phyloP scores from a whole-genome alignment of 2,888 invertebrate genomes.

The Metacarcinus magister region DNA sequence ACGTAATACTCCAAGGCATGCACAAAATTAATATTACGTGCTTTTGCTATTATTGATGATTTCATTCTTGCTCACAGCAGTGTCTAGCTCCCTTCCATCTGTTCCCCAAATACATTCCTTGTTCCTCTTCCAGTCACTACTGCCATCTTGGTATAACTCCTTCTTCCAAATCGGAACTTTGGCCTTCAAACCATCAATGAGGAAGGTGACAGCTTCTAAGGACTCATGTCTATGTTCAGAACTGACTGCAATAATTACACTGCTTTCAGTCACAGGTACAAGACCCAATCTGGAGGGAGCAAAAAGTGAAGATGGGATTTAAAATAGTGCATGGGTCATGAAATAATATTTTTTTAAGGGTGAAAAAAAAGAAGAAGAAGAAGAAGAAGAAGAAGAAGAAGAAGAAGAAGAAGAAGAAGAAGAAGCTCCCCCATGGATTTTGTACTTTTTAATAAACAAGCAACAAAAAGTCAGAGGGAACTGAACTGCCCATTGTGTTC shows the following conservation, averaged over 20 bases:
- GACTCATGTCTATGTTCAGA: constrained; percentile 94
- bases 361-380: not conserved
- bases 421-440: not conserved
- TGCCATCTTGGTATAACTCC: constrained; percentile 90
- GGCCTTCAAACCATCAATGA: constrained; percentile 93
- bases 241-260: constrained; percentile 95
- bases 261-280: constrained; percentile 94
- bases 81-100: not conserved
- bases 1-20: not conserved
- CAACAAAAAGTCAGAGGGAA: not conserved
- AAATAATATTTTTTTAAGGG: not conserved
- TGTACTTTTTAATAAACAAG: not conserved
- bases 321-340: not conserved
- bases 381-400: no score
- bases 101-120: constrained; percentile 80
- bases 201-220: constrained; percentile 91
- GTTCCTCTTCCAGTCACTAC: constrained; percentile 81
- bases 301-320: not conserved
- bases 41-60: constrained; percentile 71
- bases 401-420: no score
- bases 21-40: constrained; percentile 69
- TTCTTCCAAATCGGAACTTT: constrained; percentile 98
- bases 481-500: no score
- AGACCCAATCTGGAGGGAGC: constrained; percentile 88
- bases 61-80: not conserved